Evolutionary conservation across 2,797 vertebrate genomes (phyloP).

Genomic region (Molossus alvarezi): DNA sequence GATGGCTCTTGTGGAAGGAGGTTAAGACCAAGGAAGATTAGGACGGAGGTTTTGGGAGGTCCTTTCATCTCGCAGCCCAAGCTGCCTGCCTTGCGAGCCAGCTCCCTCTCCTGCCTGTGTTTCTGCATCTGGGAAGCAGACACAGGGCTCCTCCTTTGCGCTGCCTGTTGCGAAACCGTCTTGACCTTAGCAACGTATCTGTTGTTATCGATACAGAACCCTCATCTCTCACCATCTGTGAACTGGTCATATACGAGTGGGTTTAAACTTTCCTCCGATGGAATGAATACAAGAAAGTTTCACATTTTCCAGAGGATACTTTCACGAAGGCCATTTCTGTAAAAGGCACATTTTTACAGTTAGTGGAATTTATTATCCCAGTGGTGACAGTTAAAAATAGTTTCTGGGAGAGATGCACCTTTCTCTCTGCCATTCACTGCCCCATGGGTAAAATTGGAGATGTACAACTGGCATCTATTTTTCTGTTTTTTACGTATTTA

Average conservation of each 20-base stretch:
- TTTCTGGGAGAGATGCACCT: slow-evolving; percentile 33
- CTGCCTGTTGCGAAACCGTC: neutral
- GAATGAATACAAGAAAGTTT: neutral
- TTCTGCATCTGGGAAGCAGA: neutral
- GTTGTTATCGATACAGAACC: neutral
- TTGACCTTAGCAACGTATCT: neutral
- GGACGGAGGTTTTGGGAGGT: neutral
- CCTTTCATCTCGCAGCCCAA: neutral
- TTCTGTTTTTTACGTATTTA: slow-evolving; percentile 26
- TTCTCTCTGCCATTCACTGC: neutral
- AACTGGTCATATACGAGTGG: neutral
- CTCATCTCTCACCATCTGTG: neutral
- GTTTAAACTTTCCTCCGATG: slow-evolving; percentile 38
- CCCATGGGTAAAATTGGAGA: neutral
- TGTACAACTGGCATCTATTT: neutral
- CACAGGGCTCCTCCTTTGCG: neutral
- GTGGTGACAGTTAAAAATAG: slow-evolving; percentile 23
- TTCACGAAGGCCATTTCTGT: slow-evolving; percentile 33
- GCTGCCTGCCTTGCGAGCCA: neutral
- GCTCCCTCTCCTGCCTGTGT: neutral
- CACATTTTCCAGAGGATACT: slow-evolving; percentile 38
- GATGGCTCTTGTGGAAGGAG: neutral
- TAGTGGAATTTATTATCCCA: slow-evolving; percentile 50
- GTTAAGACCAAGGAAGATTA: slow-evolving; percentile 1
- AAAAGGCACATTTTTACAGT: slow-evolving; percentile 32